Evolutionary conservation across 2,888 invertebrate species (phyloP), one percentile per base, ranked within the genome.

Genomic region (Eupithecia pulchellata): DNA sequence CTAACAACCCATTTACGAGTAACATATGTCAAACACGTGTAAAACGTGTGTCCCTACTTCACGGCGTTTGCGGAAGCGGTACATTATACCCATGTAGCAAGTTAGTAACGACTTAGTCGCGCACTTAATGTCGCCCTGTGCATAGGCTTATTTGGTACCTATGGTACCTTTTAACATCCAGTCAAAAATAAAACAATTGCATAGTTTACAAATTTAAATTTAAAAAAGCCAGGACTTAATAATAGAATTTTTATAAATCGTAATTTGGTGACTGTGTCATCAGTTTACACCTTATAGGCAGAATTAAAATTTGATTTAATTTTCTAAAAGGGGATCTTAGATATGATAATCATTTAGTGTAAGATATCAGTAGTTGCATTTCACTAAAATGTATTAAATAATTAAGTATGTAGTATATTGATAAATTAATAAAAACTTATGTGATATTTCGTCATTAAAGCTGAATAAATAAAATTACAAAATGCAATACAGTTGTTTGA

Each of bases 371-470:
- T 66, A 55, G 39, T 64, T 76, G 75, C 78, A 78, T 77, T 67
- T 71, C 66, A 72, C 66, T 70, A 72, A 65, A 74, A 57, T 72
- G 71, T 74, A 73, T 77, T 69, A 75, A 78, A 79, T 83, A 81
- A 77, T 73, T 82, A 80, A 76, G 69, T 82, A 80, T 75, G 69
- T 72, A 68, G 68, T 66, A 72, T 68, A 75, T 72, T 76, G 84
- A 88, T 83, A 86, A 87, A 86, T 86, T 82, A 91, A 90, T 87
- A 90, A 88, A 84, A 84, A 87, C 83, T 90, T 32, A 77, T 76
- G 74, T 77, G 75, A 74, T 74, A 77, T 73, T 75, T 76, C 66
- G 67, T 77, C 75, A 75, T 74, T 72, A 75, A 75, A 69, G 61
- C 69, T 66, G 64, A 73, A 68, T 69, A 64, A 68, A 68, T 72